phyloP scores from a whole-genome alignment of 2,888 invertebrate genomes.

The Gryllus longicercus region DNA sequence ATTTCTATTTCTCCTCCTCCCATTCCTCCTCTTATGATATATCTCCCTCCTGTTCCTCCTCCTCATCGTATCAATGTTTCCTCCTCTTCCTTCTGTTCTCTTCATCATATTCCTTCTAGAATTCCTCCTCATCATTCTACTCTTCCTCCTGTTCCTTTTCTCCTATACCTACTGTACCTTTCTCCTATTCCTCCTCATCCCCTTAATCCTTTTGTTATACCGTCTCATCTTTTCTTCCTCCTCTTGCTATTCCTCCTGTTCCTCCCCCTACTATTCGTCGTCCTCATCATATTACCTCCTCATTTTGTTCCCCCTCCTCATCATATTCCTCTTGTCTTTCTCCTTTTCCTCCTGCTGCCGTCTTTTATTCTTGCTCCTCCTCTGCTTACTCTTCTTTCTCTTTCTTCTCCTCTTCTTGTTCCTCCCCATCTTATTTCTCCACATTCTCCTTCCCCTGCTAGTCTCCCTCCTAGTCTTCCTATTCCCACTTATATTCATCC shows the following conservation, averaged over 20 bases:
- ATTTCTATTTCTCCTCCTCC: background rate
- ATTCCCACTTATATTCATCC: slow-evolving; percentile 28
- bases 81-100: background rate
- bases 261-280: background rate
- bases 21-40: background rate
- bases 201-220: background rate
- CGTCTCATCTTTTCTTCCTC: background rate
- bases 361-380: slow-evolving; percentile 22
- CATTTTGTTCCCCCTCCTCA: background rate
- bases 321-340: background rate
- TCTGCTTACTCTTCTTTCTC: background rate
- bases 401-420: background rate
- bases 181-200: background rate
- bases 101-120: background rate
- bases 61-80: no score
- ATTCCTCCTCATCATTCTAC: background rate
- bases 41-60: background rate
- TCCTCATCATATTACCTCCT: background rate
- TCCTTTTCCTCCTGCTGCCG: background rate
- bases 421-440: background rate
- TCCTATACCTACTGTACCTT: background rate
- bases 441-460: background rate
- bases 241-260: background rate
- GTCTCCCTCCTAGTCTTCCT: slow-evolving; percentile 12
- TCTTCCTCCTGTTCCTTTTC: background rate